phyloP scores from a whole-genome alignment of 2,888 invertebrate species.

The Cheilosia variabilis region DNA sequence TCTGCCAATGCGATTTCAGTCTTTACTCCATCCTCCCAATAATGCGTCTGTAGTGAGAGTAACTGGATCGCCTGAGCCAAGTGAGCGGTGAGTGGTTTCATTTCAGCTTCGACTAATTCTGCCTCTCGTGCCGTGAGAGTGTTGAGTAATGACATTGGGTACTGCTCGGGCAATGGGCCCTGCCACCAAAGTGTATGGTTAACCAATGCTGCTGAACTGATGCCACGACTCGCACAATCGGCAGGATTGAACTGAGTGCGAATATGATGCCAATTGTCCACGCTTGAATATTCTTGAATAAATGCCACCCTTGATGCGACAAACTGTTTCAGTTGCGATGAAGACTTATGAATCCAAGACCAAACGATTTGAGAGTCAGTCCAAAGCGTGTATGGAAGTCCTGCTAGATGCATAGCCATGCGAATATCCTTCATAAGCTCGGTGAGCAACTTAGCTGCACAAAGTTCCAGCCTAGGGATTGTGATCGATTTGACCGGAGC shows the following conservation, averaged over 20 bases:
- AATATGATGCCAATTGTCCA: constrained; percentile 14
- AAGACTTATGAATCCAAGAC: not conserved
- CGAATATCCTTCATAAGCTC: constrained; percentile 2
- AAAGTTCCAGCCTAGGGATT: constrained; percentile 18
- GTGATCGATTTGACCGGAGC: constrained; percentile 7
- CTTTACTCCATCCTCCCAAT: not conserved
- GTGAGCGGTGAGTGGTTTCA: not conserved
- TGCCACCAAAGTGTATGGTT: constrained; percentile 14
- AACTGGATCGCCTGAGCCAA: constrained; percentile 2
- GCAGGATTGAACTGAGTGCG: constrained; percentile 11
- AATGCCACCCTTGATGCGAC: not conserved
- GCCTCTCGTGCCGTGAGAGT: constrained; percentile 1
- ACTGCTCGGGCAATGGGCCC: constrained; percentile 6
- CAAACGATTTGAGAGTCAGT: constrained; percentile 1
- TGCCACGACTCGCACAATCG: constrained; percentile 18
- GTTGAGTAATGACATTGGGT: not conserved
- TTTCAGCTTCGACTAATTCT: constrained; percentile 5
- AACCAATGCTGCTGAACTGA: not conserved
- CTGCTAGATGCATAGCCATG: constrained; percentile 7
- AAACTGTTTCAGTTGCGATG: not conserved
- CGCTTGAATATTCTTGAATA: not conserved
- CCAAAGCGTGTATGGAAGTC: not conserved
- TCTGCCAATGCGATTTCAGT: not conserved
- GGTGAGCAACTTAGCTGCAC: constrained; percentile 18
- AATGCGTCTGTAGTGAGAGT: constrained; percentile 6